phyloP scores from a whole-genome alignment of 2,113 vertebrate genomes.

The Herpetotheres cachinnans region DNA sequence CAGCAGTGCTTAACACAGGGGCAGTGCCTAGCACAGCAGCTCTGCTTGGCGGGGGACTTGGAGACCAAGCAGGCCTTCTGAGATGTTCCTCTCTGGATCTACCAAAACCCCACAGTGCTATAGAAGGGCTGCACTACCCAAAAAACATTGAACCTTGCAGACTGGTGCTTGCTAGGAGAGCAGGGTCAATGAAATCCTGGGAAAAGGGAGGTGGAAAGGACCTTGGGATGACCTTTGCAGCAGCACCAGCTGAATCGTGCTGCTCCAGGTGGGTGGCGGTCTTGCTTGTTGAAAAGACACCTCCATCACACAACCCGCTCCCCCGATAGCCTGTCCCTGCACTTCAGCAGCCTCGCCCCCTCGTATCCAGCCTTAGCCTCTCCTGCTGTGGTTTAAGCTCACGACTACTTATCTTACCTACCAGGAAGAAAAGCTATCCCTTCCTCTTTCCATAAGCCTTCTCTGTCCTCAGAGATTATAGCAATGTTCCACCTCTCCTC shows the following conservation, averaged over 20 bases:
- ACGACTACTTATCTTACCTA: constrained; percentile 20
- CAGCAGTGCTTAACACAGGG: neutral
- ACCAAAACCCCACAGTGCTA: neutral
- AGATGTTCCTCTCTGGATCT: neutral
- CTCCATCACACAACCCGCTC: neutral
- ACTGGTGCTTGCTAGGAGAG: neutral
- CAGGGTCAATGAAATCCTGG: neutral
- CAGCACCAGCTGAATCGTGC: neutral
- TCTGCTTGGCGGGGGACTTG: neutral
- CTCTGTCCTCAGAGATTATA: neutral
- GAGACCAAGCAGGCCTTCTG: neutral
- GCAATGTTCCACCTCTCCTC: neutral
- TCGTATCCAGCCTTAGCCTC: neutral
- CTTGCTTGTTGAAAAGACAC: neutral
- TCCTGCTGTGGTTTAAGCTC: constrained; percentile 51
- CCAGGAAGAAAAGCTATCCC: constrained; percentile 44
- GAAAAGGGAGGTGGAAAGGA: neutral
- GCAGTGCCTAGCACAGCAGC: neutral
- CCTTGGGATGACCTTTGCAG: neutral
- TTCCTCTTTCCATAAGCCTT: constrained; percentile 23
- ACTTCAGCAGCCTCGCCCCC: neutral
- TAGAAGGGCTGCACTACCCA: neutral
- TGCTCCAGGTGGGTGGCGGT: neutral
- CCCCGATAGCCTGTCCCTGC: neutral
- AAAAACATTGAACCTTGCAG: neutral